Evolutionary conservation across 2,797 vertebrate genomes (phyloP), one percentile per base, ranked within the genome.

Genomic region (Xyrichtys novacula): DNA sequence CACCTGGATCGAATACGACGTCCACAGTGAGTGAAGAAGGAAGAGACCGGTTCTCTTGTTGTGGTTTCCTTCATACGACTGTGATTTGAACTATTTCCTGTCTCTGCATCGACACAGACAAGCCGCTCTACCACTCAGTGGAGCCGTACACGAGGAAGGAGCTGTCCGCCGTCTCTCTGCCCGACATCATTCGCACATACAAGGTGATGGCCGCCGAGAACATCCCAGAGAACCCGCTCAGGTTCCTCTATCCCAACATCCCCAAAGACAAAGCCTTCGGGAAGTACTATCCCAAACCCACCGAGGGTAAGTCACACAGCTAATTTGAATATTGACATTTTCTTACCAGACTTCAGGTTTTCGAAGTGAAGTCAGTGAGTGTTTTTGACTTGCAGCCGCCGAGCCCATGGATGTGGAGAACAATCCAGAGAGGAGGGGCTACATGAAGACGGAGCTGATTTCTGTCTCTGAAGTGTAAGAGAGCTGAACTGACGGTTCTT

Each of bases 61-160:
- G 12, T 36, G 11, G 2, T 14, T 36, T 12, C 34, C 15, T 12
- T 32, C 12, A 8, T 32, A 3, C 9, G 9, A 32, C n/a, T 39
- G 16, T 39, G 0, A 42, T 6, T 42, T 42, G 17, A 20, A 17
- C 16, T 20, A 2, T 16, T 28, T 6, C 6, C 1, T 16, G 1
- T 56, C 11, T 53, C 9, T 29, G 14, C 20, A 8, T 34, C 2
- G 26, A n/a, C 0, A 2, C 0, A 95, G 90, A 87, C 88, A 97
- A 98, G 65, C 92, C 91, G 0, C 78, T 95, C 53, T 96, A 94
- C 79, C 98, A 98, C 56, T 96, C 98, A 0, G 98, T 99, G 25
- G 98, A 98, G 40, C 98, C 98, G 0, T 99, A 99, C 90, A 98
- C 97, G 0, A 98, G 96, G 91, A 97, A 94, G 86, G 97, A 99